phyloP scores from a whole-genome alignment of 2,113 vertebrate genomes.

The Lepisosteus osseus region DNA sequence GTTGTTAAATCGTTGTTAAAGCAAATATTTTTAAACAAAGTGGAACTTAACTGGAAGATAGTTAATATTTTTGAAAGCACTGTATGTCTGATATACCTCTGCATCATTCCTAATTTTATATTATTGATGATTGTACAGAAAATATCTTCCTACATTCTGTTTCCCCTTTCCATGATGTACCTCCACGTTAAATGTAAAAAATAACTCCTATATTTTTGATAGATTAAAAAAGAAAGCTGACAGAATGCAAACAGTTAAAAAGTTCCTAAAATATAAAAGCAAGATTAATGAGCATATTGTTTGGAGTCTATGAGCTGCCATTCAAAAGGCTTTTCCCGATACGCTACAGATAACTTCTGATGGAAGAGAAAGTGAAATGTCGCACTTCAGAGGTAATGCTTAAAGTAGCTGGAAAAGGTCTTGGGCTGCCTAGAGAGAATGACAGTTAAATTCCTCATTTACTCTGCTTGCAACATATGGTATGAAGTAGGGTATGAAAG shows the following conservation, averaged over 20 bases:
- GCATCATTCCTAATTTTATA: too few relatives aligned
- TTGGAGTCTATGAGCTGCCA: slow-evolving; percentile 43
- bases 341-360: slow-evolving; percentile 49
- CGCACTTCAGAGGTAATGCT: slow-evolving; percentile 43
- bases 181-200: too few relatives aligned
- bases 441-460: slow-evolving; percentile 61
- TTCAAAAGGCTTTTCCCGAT: slow-evolving; percentile 43
- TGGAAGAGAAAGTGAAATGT: slow-evolving; percentile 63
- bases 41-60: too few relatives aligned
- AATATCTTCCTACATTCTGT: too few relatives aligned
- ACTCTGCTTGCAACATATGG: slow-evolving; percentile 56
- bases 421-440: slow-evolving; percentile 52
- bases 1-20: too few relatives aligned
- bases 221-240: too few relatives aligned
- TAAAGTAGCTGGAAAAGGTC: slow-evolving; percentile 46
- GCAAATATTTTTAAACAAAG: too few relatives aligned
- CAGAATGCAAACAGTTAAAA: slow-evolving; percentile 6
- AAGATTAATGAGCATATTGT: slow-evolving; percentile 52
- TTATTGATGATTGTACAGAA: too few relatives aligned
- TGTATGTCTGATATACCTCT: too few relatives aligned
- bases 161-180: too few relatives aligned
- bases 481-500: slow-evolving; percentile 60
- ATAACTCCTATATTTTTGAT: too few relatives aligned
- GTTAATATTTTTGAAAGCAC: too few relatives aligned
- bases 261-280: slow-evolving; percentile 16